Evolutionary conservation across 2,888 invertebrate species (phyloP), one percentile per base, ranked within the genome.

Genomic region (Drosophila prolongata): DNA sequence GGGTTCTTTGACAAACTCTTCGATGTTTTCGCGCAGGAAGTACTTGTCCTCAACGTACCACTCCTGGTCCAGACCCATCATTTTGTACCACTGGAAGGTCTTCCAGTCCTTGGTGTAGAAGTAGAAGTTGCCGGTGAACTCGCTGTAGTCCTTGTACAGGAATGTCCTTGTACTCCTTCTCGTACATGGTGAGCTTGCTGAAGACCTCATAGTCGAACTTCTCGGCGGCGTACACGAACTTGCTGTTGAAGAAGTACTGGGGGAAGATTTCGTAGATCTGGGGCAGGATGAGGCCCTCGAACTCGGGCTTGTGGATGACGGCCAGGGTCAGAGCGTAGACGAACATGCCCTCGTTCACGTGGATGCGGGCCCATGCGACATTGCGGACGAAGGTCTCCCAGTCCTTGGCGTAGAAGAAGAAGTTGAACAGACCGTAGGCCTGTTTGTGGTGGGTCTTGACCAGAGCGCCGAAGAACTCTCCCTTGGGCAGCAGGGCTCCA

Each of bases 211-310:
- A 90, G 52, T 90, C 83, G 91, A 95, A 93, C 90, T 94, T 93
- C 82, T 95, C 93, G 1, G 95, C 95, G 84, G 95, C 94, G 87
- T 95, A 94, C 79, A 96, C 95, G 81, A 95, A 93, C 83, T 95
- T 94, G 80, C 94, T 93, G 92, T 95, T 95, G 90, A 96, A 95
- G 93, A 96, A 96, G 92, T 95, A 94, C 91, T 95, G 94, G 3
- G 97, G 97, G 92, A 95, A 94, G 90, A 96, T 94, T 92, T 97
- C 97, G 90, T 96, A 96, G 43, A 95, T 94, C 34, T 96, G 94
- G 27, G 96, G 96, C 16, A 96, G 91, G 46, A 94, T 93, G 76
- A 96, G 92, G 49, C 95, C 95, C 65, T 93, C 93, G 91, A 94
- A 94, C 89, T 96, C 96, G 6, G 91, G 90, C 53, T 95, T 94